These are phyloP conservation scores for Gavia stellata DNA, from an alignment of 2,113 vertebrate species.

Conservation along the genomic window DNA sequence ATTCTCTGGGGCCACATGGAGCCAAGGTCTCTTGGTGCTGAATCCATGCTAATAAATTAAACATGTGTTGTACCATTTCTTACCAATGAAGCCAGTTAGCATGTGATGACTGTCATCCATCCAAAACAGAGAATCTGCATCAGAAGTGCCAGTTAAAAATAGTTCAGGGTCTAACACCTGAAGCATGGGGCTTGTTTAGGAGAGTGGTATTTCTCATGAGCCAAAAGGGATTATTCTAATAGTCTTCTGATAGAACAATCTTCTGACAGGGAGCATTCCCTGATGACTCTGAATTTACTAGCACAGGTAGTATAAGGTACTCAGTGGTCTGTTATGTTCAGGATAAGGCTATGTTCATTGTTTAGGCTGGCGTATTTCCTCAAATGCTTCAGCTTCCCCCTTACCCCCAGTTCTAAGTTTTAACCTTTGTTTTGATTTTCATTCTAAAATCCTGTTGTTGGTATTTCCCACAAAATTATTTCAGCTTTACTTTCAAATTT, in stretches of 20 bases:
- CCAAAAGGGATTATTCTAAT: background rate
- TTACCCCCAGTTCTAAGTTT: background rate
- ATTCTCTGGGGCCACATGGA: background rate
- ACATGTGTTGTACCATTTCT: background rate
- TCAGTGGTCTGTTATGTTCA: background rate
- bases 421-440: background rate
- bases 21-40: background rate
- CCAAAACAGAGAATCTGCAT: background rate
- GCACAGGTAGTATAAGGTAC: background rate
- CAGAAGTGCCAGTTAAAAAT: background rate
- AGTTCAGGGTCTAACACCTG: background rate
- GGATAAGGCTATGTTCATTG: background rate
- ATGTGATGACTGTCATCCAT: background rate
- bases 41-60: background rate
- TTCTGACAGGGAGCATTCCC: background rate
- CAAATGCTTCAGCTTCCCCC: background rate
- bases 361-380: background rate
- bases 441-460: background rate
- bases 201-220: background rate
- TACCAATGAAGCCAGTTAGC: background rate
- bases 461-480: background rate
- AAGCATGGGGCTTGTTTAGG: background rate
- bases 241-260: background rate
- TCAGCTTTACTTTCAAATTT: too few relatives aligned
- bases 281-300: background rate